Base-by-base conservation (phyloP, 2,888 invertebrate species). In the Vandiemenella viatica region DNA sequence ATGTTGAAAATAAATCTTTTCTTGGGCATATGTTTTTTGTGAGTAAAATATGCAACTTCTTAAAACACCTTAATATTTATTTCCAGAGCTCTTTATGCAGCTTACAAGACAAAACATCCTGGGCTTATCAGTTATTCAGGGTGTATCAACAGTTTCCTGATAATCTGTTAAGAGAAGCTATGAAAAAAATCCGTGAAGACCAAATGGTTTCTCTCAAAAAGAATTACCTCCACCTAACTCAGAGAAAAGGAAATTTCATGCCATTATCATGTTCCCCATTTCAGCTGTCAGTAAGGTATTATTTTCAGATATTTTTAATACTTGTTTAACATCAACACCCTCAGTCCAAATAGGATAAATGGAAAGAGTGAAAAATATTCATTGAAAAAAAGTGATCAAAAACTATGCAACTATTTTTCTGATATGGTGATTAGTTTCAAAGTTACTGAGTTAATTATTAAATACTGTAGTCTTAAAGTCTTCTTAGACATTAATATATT, bases 121-220 rank as follows among this genome's bases (percentile, higher is more conserved):
- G 77, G 63, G 73, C 76, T 1, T 73, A 77, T 56, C 80, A 82
- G 55, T 67, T 85, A 52, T 81, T 79, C 57, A 75, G 76, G 58
- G 73, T 84, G 15, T 83, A 83, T 59, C 79, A 80, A 56, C 77
- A 77, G 54, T 87, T 79, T 63, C 74, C 80, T 0, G 83, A 86
- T 55, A 66, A 68, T 20, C 59, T 79, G 5, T 64, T 87, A 4
- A 67, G 75, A 45, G 66, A 67, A 0, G 78, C 79, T 0, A 73
- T 83, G 58, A 63, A 65, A 4, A 73, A 76, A 57, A 71, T 83
- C 37, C 69, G 76, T 7, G 57, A 65, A 0, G 74, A 77, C 55
- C 73, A 76, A 22, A 68, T 83, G 60, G 72, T 82, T 8, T 74
- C 77, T 1, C 60, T 72, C 5, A 70, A 71, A 51, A 72, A 68